Evolutionary conservation across 2,113 vertebrate genomes (phyloP).

Genomic region (Cinclus cinclus): DNA sequence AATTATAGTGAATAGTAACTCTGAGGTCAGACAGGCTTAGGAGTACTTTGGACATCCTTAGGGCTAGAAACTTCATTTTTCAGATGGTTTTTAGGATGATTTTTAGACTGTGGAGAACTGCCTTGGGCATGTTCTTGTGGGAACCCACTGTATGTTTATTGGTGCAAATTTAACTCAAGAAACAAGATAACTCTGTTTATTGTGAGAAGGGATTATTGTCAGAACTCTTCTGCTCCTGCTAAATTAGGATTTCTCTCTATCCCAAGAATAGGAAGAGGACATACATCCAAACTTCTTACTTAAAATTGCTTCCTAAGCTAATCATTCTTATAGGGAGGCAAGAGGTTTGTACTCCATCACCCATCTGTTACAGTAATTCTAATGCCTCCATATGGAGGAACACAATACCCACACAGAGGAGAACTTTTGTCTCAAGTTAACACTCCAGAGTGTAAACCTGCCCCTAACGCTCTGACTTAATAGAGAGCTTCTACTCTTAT

Average conservation of each 20-base stretch:
- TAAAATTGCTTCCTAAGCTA: neutral
- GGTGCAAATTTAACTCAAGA: neutral
- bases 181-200: conserved; percentile 42
- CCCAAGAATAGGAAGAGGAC: neutral
- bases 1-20: neutral
- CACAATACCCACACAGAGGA: neutral
- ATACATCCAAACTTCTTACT: neutral
- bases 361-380: neutral
- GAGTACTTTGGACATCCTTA: too few species aligned
- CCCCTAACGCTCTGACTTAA: neutral
- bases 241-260: neutral
- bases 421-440: neutral
- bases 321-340: neutral
- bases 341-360: neutral
- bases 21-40: neutral
- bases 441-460: neutral
- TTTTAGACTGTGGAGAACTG: neutral
- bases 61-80: neutral
- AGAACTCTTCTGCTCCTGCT: neutral
- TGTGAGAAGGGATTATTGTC: neutral
- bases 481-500: neutral
- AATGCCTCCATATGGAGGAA: neutral
- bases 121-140: conserved; percentile 9
- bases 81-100: neutral
- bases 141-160: conserved; percentile 4